Base-by-base conservation (phyloP, 2,113 vertebrate genomes). In the Globicephala melas region DNA sequence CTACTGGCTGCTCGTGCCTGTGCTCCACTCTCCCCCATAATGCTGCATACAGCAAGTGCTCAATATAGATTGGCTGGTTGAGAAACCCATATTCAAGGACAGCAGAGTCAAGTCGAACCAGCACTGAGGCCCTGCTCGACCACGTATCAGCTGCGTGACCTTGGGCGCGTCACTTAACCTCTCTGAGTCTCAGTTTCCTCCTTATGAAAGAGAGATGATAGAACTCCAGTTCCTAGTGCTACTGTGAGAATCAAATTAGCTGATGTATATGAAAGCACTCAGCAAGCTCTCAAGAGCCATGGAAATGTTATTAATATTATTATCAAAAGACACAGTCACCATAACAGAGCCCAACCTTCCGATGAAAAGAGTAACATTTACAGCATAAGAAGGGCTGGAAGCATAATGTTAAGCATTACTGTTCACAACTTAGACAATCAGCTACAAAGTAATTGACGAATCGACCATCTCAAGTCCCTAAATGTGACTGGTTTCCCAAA, bases 371-470 rank as follows among this genome's bases (percentile, higher is more conserved):
- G 23, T 1, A 31, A 23, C 0, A 14, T 4, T 60, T 26, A 53
- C 3, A 21, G 1, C 62, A 0, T 8, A 2, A 23, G 4, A 71
- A 31, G 71, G 13, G 21, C 44, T 47, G 26, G 17, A 2, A 9
- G 31, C 38, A 3, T 26, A 10, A 47, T 1, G 77, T 4, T 3
- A 33, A 31, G 65, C 33, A 18, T 47, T 2, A 7, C 17, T 11
- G 55, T 4, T 36, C 26, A 53, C 11, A 67, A 73, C 89, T 21
- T 6, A 50, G 33, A 79, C 71, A 53, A 31, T 41, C 41, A 6
- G 62, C 31, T 83, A 36, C n/a, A 18, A 26, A 62, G 60, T 11
- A 41, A 31, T 7, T 1, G 31, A 70, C 13, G 44, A 82, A 11
- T 13, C 10, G 0, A 12, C 10, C 41, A 36, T 5, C 62, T n/a